Conservation (phyloP, 2,888 invertebrate species). For the Pheosia gnoma region DNA sequence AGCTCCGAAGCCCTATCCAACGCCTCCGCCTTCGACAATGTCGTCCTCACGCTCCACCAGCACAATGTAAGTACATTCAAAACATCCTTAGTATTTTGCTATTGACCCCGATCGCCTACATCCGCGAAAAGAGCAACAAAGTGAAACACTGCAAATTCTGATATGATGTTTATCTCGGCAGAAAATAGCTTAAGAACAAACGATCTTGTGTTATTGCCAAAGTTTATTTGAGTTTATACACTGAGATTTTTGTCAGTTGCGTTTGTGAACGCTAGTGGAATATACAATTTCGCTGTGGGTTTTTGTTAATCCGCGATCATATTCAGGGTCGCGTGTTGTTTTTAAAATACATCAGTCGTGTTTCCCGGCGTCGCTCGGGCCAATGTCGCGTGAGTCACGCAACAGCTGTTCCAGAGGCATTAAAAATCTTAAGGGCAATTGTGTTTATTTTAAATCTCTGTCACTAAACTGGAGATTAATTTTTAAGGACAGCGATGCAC, state of each 20-base stretch:
- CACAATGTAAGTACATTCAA: constrained; percentile 75
- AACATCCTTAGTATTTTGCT: constrained; percentile 44
- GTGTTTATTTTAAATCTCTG: constrained; percentile 65
- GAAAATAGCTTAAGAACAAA: constrained; percentile 68
- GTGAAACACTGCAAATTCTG: constrained; percentile 60
- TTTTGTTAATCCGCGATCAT: constrained; percentile 62
- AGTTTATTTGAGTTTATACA: constrained; percentile 60
- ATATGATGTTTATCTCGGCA: constrained; percentile 70
- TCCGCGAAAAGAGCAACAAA: constrained; percentile 59
- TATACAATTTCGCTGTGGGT: constrained; percentile 42
- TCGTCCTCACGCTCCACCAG: constrained; percentile 77
- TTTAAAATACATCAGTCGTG: constrained; percentile 62
- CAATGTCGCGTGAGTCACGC: constrained; percentile 78
- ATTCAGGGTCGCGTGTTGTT: constrained; percentile 64
- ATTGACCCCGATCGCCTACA: constrained; percentile 51
- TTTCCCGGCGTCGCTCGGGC: constrained; percentile 62
- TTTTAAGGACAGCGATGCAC: constrained; percentile 38
- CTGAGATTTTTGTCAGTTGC: constrained; percentile 54
- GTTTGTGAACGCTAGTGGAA: constrained; percentile 32
- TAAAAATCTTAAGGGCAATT: constrained; percentile 78
- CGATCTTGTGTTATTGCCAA: constrained; percentile 67
- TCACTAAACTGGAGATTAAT: constrained; percentile 55
- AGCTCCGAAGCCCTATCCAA: constrained; percentile 91
- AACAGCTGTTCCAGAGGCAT: constrained; percentile 75
- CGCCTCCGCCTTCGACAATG: constrained; percentile 80